Base-by-base conservation (phyloP, 2,113 vertebrate species). In the Mus spicilegus region DNA sequence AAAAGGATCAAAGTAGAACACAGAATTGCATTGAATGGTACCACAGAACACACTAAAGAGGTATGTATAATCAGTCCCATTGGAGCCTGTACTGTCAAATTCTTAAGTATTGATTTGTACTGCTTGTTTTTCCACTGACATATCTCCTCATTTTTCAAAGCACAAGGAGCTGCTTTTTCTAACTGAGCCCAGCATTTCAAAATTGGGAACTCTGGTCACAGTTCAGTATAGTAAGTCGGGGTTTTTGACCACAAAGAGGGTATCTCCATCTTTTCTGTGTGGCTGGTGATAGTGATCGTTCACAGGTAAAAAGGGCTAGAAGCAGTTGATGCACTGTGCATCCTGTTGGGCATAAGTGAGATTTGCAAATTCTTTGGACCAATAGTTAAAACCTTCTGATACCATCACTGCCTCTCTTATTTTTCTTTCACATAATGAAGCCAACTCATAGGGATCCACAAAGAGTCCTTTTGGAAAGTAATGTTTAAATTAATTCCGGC, bases 361-460 rank as follows among this genome's bases (percentile, higher is more conserved):
- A 72, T 99, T 96, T 24, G 98, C 82, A 30, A 98, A 97, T 39
- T 94, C 98, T 75, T 96, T 73, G 12, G 99, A 98, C 82, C 98
- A 91, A 97, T 99, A 99, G 81, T 99, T 99, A 42, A 99, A 87
- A 46, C 86, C 65, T 96, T 98, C 98, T 95, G 99, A 98, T 92
- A 99, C 69, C 8, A 99, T 78, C 96, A 99, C 90, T 1, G 98
- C 99, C 99, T 99, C 98, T 91, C 99, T 99, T 63, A 98, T 30
- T 0, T 98, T 99, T 77, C 98, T 98, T 76, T 98, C 98, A 92
- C 81, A 98, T 95, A 99, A 97, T 0, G 98, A 98, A 36, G 98
- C 98, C 93, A 99, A 97, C 97, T 99, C 99, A 39, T 99, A 99
- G 6, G 99, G 99, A 98, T 99, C 99, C 97, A 99, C 97, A 6